These are phyloP conservation scores for Daphoenositta chrysoptera DNA, from an alignment of 2,113 vertebrate genomes.

Conservation along the genomic window DNA sequence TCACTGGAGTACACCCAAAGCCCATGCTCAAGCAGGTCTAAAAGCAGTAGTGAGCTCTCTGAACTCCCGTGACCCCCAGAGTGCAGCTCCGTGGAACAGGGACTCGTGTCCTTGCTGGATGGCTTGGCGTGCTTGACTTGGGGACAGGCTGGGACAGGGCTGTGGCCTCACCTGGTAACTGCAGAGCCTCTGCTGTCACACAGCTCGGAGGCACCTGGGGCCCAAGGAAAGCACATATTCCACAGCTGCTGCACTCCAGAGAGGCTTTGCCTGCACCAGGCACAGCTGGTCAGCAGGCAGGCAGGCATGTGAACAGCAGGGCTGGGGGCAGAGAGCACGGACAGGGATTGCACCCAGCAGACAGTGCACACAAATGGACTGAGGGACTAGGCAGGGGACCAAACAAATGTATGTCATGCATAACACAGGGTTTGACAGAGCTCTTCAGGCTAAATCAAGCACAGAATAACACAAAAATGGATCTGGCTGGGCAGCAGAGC, in stretches of 20 bases:
- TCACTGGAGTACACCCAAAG: not conserved
- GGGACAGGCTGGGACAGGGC: not conserved
- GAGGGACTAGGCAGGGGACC: not conserved
- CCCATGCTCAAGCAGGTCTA: too few relatives aligned
- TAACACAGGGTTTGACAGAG: not conserved
- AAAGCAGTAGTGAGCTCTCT: not conserved
- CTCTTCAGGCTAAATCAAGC: not conserved
- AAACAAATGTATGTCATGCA: not conserved
- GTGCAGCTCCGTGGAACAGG: not conserved
- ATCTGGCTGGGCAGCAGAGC: not conserved
- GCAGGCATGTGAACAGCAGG: not conserved
- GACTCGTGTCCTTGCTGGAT: accelerated
- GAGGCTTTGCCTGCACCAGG: not conserved
- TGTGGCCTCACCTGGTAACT: not conserved
- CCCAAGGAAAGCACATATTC: not conserved
- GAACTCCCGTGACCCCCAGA: not conserved
- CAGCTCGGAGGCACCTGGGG: not conserved
- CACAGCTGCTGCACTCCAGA: not conserved
- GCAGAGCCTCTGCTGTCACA: not conserved
- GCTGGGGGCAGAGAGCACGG: accelerated
- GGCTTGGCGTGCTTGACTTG: not conserved
- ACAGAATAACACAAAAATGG: not conserved
- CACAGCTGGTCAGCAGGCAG: not conserved
- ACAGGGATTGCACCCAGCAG: not conserved
- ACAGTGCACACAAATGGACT: not conserved